Evolutionary conservation across 2,113 vertebrate species (phyloP), one percentile per base, ranked within the genome.

Genomic region (Xenopus borealis): DNA sequence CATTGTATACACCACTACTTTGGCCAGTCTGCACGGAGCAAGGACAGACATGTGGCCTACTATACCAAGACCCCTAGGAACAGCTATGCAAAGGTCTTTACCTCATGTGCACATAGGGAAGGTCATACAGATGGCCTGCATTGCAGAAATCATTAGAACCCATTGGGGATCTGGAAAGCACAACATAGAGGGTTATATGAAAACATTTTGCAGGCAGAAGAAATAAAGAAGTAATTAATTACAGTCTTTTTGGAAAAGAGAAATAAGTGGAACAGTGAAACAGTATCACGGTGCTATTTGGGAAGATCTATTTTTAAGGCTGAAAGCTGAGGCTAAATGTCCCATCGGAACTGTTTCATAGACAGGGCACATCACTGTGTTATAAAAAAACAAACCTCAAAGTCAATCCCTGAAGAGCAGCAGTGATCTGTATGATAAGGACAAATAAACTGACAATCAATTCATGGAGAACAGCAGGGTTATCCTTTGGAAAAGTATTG

Each of bases 361-460:
- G 74, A 67, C 53, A 61, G 66, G 13, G 47, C 62, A 33, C 74
- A 64, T 64, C 8, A 59, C 59, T 46, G 72, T 57, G 67, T 70
- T 61, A 70, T 77, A 77, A 70, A 40, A 40, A 40, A 27, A 40
- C 3, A 69, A 70, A 64, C 14, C 74, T 70, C 74, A 63, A 69
- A 77, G 74, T 70, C 67, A 55, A 52, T 77, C 61, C 47, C 52
- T 75, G 64, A 75, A 67, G 58, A 68, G 57, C 72, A 61, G 72
- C 66, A 46, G 61, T 64, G 74, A 70, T 68, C 59, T 70, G 47
- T 14, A 67, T 47, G 66, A 63, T 45, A 64, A 77, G 66, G 59
- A 77, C 59, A 70, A 77, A 77, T 77, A 77, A 77, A 77, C 74
- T 77, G 67, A 64, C 74, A 69, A 77, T 77, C 74, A 77, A 77